Percentiles rank a stretch among this genome's conserved stretches.
Conservation (phyloP, 2,888 invertebrate genomes). For the Zeuzera pyrina region DNA sequence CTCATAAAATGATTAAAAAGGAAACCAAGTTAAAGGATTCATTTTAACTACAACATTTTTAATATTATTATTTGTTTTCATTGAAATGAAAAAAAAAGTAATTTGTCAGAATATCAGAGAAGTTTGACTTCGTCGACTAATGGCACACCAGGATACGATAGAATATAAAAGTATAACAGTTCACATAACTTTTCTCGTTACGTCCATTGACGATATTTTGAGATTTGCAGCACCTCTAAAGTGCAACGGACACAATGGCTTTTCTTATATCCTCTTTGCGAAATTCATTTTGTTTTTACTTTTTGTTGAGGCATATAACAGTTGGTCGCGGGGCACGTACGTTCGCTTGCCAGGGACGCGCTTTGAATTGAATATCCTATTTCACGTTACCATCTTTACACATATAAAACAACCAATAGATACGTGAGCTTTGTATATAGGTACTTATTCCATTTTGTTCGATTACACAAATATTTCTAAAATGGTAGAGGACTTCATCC, state of each 20-base stretch:
- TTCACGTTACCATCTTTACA: slow-evolving; percentile 28
- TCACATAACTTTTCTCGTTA: slow-evolving; percentile 52
- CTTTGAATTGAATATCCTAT: slow-evolving; percentile 60
- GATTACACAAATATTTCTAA: too few relatives aligned
- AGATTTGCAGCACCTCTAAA: slow-evolving; percentile 47
- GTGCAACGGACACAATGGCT: slow-evolving; percentile 52
- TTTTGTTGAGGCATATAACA: slow-evolving; percentile 45
- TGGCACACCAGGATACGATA: slow-evolving; percentile 42
- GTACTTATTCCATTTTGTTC: too few relatives aligned
- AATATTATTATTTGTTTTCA: too few relatives aligned
- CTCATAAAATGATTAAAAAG: too few relatives aligned
- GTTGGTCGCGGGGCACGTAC: slow-evolving; percentile 54
- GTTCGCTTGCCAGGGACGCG: slow-evolving; percentile 45
- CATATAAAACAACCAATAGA: slow-evolving; percentile 40
- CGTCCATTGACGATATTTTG: slow-evolving; percentile 48
- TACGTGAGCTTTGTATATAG: slow-evolving; percentile 35
- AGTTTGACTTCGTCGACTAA: too few relatives aligned
- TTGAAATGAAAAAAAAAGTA: too few relatives aligned
- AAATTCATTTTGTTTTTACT: slow-evolving; percentile 48
- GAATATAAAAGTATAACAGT: slow-evolving; percentile 10
- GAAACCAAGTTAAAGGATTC: too few relatives aligned
- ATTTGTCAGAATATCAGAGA: too few relatives aligned
- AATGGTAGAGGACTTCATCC: too few relatives aligned
- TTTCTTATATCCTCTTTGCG: slow-evolving; percentile 40
- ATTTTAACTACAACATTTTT: too few relatives aligned